Base-by-base conservation (phyloP, 2,113 vertebrate species). In the Hucho hucho region DNA sequence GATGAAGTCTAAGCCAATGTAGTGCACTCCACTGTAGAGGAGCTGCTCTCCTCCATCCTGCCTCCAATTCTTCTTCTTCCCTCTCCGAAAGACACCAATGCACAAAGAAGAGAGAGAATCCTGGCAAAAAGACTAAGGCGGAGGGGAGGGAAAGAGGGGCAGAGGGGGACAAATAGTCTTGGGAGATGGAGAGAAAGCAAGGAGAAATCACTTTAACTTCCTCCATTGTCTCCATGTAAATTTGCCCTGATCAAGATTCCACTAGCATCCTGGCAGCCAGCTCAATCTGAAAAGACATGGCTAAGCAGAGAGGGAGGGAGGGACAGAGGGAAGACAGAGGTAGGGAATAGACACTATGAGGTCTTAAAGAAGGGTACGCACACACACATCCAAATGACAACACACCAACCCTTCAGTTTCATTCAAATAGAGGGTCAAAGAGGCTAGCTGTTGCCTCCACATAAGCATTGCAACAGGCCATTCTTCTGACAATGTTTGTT, bases 171-270 rank as follows among this genome's bases (percentile, higher is more conserved):
- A 76, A 79, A 58, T 11, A 64, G 29, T 20, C 37, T 46, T 24
- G 43, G 64, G 76, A 65, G 59, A 29, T 14, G 29, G 28, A 46
- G 22, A 43, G n/a, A 71, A 69, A 74, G 67, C 87, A 79, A 82
- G 83, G 85, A 88, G 79, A 83, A 82, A 89, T 91, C 81, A 82
- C 90, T 89, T 89, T 90, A 88, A 89, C 86, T 88, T 89, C 73
- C 28, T 26, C 82, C 74, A 92, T 93, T 93, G 92, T 93, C 83
- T 92, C n/a, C 20, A 93, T 93, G 92, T 87, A 92, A 93, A 93
- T 92, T 73, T 75, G 69, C 81, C 81, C 92, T 94, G 85, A 93
- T 94, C 93, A 93, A 87, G 80, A 94, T 94, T 93, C 93, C 28
- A 61, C 76, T 1, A 75, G 89, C 91, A 91, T 92, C 89, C 84